Evolutionary conservation across 2,113 vertebrate species (phyloP), one percentile per base, ranked within the genome.

Genomic region (Nibea coibor): DNA sequence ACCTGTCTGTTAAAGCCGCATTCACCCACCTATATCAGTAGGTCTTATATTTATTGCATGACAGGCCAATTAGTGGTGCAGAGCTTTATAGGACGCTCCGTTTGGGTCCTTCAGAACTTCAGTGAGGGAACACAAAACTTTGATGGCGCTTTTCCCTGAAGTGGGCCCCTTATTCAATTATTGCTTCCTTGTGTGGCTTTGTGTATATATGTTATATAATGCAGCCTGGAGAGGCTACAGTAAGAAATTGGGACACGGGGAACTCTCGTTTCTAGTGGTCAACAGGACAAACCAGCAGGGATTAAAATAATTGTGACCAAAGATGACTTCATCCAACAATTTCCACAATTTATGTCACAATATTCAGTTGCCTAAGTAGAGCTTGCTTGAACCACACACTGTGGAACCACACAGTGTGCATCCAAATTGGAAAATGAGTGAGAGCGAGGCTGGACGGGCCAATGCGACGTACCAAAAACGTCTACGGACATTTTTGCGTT

Each of bases 131-230:
- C 68, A 74, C 7, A 73, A 68, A 69, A 78, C 87, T 86, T 87
- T 87, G 80, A 87, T 82, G 82, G 77, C 10, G 45, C n/a, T 17
- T 48, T 83, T 76, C 72, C 86, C 72, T 50, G 28, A 72, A 82
- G 71, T 2, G 63, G 87, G 87, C 81, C 86, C 69, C 87, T 62
- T 31, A 75, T 83, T 85, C 58, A 69, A 67, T 85, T 77, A 89
- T 85, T 81, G 71, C 81, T 90, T 91, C 84, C 86, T 87, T 67
- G 78, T 88, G 86, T 82, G 78, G 72, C 81, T 89, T 83, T 80
- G 80, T 82, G 63, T 75, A 26, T 75, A 10, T 59, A n/a, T 15
- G 57, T 86, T 85, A 88, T 66, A 68, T 77, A 85, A 90, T 72
- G 48, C 54, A 61, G 85, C 43, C 68, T 67, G 72, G 67, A 72